Percentiles rank a stretch among this genome's conserved stretches.
These are phyloP conservation scores for Neoniphon sammara DNA, from an alignment of 2,797 vertebrate species.

Conservation along the genomic window DNA sequence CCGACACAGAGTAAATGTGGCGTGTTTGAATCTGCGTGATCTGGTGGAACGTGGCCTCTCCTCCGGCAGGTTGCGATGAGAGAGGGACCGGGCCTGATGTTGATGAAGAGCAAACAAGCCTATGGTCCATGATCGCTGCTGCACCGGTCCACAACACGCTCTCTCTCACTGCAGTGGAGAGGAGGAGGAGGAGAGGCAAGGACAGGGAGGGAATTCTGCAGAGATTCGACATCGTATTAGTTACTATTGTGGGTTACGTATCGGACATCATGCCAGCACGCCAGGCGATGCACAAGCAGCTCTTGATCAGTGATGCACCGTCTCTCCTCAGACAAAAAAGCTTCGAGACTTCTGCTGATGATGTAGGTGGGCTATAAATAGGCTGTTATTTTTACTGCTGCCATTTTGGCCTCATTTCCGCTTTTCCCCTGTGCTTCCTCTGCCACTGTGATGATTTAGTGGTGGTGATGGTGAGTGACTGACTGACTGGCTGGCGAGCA, in stretches of 20 bases:
- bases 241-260: constrained; percentile 11
- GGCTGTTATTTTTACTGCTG: constrained; percentile 85
- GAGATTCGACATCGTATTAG: too few relatives aligned
- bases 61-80: constrained; percentile 73
- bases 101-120: constrained; percentile 75
- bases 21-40: constrained; percentile 79
- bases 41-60: constrained; percentile 72
- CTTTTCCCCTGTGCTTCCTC: constrained; percentile 76
- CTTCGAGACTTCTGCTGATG: constrained; percentile 79
- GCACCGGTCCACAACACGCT: constrained; percentile 61
- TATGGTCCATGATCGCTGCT: constrained; percentile 54
- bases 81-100: constrained; percentile 62
- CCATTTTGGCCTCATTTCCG: constrained; percentile 86
- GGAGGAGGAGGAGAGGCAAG: constrained; percentile 48
- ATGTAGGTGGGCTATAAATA: constrained; percentile 86
- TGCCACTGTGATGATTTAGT: constrained; percentile 70
- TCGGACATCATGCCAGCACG: constrained; percentile 30
- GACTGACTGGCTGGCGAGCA: constrained; percentile 50
- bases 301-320: constrained; percentile 61
- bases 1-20: constrained; percentile 74
- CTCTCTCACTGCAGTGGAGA: constrained; percentile 68
- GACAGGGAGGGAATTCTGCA: constrained; percentile 69
- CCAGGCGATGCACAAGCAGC: constrained; percentile 46
- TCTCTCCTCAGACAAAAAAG: constrained; percentile 72
- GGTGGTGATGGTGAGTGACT: constrained; percentile 63